phyloP scores from a whole-genome alignment of 1,140 invertebrate species.

The Heliothis virescens region DNA sequence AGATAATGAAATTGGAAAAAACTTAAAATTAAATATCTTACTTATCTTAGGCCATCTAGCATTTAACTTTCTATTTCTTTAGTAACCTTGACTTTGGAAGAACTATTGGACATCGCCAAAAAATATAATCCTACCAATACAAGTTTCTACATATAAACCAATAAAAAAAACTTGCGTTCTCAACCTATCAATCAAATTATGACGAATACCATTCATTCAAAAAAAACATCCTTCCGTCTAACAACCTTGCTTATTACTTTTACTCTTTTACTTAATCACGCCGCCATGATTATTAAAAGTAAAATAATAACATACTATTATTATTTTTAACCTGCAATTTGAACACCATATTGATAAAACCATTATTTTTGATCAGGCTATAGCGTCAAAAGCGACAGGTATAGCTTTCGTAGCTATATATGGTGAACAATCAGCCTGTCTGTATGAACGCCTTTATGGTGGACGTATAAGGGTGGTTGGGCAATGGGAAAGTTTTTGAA shows the following conservation, averaged over 20 bases:
- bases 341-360: constrained; percentile 15
- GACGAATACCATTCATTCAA: background rate
- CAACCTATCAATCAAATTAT: background rate
- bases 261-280: constrained; percentile 3
- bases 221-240: constrained; percentile 2
- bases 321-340: background rate
- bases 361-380: constrained; percentile 4
- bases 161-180: too few species aligned
- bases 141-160: too few species aligned
- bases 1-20: too few species aligned
- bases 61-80: too few species aligned
- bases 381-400: background rate
- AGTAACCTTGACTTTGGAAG: too few species aligned
- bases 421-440: constrained; percentile 15
- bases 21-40: too few species aligned
- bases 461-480: constrained; percentile 33
- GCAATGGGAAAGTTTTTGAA: constrained; percentile 17
- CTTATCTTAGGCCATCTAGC: too few species aligned
- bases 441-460: constrained; percentile 11
- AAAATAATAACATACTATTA: constrained; percentile 9
- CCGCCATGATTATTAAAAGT: background rate
- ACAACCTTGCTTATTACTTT: background rate
- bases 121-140: too few species aligned
- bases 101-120: too few species aligned
- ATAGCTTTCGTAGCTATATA: constrained; percentile 21